Conservation (phyloP, 2,888 invertebrate genomes). For the Drosophila tripunctata region DNA sequence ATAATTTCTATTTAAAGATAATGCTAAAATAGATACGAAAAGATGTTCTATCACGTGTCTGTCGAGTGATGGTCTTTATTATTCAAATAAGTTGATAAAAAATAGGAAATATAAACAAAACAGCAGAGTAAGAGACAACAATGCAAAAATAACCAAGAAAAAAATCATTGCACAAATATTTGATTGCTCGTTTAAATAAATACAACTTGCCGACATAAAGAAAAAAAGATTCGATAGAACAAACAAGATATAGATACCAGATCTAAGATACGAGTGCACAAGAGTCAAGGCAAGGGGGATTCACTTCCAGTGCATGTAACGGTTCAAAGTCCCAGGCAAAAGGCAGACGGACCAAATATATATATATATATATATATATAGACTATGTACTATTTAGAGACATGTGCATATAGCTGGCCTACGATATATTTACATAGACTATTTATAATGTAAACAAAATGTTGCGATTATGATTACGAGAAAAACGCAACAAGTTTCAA, state of each 20-base stretch:
- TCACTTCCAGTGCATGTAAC: slow-evolving; percentile 43
- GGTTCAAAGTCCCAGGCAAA: slow-evolving; percentile 53
- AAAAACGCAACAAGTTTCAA: slow-evolving; percentile 75
- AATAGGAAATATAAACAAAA: not conserved
- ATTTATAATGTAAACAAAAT: slow-evolving; percentile 65
- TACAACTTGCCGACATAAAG: slow-evolving; percentile 9
- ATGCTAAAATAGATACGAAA: slow-evolving; percentile 8
- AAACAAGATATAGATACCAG: slow-evolving; percentile 40
- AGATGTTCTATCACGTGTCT: slow-evolving; percentile 24
- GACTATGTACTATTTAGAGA: too few relatives aligned
- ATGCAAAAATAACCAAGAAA: not conserved
- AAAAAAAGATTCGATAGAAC: slow-evolving; percentile 33
- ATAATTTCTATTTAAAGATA: slow-evolving; percentile 45
- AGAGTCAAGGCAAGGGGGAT: not conserved
- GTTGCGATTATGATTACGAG: slow-evolving; percentile 37
- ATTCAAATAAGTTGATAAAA: slow-evolving; percentile 2
- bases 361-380: slow-evolving; percentile 31
- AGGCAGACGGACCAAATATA: slow-evolving; percentile 19
- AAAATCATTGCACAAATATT: slow-evolving; percentile 36
- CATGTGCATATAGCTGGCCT: slow-evolving; percentile 32
- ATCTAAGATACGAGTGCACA: slow-evolving; percentile 10
- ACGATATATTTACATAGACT: slow-evolving; percentile 39
- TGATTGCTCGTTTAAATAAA: slow-evolving; percentile 15
- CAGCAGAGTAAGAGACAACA: not conserved
- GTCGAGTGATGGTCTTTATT: slow-evolving; percentile 11